These are phyloP conservation scores for Cuculus canorus DNA, from an alignment of 2,797 vertebrate genomes.

Conservation along the genomic window DNA sequence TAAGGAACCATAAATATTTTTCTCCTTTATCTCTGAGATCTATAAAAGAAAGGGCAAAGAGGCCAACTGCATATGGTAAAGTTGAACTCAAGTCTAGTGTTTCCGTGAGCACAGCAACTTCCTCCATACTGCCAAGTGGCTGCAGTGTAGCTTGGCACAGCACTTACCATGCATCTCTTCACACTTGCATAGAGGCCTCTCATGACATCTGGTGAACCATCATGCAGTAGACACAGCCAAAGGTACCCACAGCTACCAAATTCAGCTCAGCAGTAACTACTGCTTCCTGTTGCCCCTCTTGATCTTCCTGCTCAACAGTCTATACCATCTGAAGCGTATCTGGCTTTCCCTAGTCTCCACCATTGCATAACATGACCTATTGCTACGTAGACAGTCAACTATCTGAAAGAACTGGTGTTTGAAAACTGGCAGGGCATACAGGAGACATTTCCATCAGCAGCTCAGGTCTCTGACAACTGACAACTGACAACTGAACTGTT, in stretches of 20 bases:
- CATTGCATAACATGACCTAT: neutral
- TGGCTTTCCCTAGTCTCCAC: neutral
- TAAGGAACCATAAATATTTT: neutral
- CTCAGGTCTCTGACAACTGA: neutral
- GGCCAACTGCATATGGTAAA: neutral
- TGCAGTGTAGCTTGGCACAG: neutral
- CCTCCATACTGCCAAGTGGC: neutral
- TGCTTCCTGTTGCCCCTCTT: neutral
- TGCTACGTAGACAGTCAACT: neutral
- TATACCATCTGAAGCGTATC: neutral
- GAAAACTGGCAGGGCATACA: neutral
- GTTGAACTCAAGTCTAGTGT: neutral
- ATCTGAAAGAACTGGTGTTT: neutral
- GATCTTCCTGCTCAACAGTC: neutral
- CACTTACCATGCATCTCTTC: neutral
- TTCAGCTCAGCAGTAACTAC: neutral
- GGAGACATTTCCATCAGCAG: neutral
- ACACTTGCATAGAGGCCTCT: neutral
- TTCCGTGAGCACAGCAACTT: neutral
- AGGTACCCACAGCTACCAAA: neutral
- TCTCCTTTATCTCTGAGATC: neutral
- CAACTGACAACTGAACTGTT: no score
- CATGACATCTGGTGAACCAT: neutral
- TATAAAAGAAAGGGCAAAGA: neutral
- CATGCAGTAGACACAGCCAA: neutral